phyloP scores from a whole-genome alignment of 2,797 vertebrate species.

The Pseudochromis fuscus region DNA sequence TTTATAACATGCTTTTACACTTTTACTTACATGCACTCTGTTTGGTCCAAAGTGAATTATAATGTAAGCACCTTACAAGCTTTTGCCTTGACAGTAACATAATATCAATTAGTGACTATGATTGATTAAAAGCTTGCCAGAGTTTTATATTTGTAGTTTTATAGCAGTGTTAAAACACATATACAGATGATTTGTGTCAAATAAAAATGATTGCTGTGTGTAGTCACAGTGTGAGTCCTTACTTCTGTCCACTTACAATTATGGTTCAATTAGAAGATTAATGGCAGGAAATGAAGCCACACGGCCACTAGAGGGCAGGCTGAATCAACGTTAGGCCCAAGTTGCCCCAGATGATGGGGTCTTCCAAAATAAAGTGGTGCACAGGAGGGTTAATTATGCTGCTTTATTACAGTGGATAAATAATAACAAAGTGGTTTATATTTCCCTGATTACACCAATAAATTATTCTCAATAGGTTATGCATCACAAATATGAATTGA shows the following conservation, averaged over 20 bases:
- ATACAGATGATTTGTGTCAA: constrained; percentile 38
- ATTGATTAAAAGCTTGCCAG: not conserved
- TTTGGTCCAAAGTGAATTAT: constrained; percentile 13
- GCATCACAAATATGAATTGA: not conserved
- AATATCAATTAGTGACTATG: constrained; percentile 7
- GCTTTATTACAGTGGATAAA: too few species aligned
- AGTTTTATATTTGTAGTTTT: constrained; percentile 40
- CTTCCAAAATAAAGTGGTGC: too few species aligned
- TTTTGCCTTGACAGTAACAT: constrained; percentile 18
- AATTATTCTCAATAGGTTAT: too few species aligned
- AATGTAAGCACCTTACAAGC: constrained; percentile 15
- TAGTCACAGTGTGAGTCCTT: not conserved
- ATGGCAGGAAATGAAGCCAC: constrained; percentile 26
- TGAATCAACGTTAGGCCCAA: constrained; percentile 35
- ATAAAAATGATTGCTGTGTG: not conserved
- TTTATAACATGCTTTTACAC: constrained; percentile 13
- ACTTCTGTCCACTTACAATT: too few species aligned
- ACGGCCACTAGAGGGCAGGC: constrained; percentile 60
- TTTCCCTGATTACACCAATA: too few species aligned
- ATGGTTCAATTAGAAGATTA: too few species aligned
- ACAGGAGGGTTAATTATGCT: too few species aligned
- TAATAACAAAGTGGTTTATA: too few species aligned
- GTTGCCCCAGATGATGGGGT: not conserved
- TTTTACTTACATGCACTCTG: constrained; percentile 1
- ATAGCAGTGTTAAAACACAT: constrained; percentile 32